Evolutionary conservation across 2,113 vertebrate genomes (phyloP).

Genomic region (Erythrolamprus reginae): DNA sequence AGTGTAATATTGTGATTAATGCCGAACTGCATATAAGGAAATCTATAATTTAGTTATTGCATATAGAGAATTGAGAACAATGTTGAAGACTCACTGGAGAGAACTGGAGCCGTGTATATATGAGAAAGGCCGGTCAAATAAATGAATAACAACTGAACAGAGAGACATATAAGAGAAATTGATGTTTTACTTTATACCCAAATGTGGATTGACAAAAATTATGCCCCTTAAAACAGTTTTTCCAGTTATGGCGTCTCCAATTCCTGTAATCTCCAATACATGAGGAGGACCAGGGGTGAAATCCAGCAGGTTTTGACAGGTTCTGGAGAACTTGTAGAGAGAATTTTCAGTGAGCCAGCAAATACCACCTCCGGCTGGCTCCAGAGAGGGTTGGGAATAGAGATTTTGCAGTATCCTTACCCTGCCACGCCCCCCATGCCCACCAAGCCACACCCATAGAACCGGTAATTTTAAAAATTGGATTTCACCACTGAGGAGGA

Average conservation of each 20-base stretch:
- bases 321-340: too few species aligned
- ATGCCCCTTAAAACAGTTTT: not conserved
- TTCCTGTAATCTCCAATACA: too few species aligned
- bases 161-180: not conserved
- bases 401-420: too few species aligned
- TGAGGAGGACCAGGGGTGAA: not conserved
- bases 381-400: too few species aligned
- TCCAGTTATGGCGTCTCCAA: not conserved
- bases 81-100: not conserved
- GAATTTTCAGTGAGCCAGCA: too few species aligned
- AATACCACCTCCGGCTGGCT: too few species aligned
- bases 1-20: not conserved
- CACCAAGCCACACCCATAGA: too few species aligned
- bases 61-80: not conserved
- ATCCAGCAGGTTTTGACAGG: too few species aligned
- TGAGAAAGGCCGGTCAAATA: not conserved
- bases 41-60: not conserved
- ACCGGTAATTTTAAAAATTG: too few species aligned
- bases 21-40: not conserved
- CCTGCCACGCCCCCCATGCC: too few species aligned
- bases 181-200: not conserved
- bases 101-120: not conserved
- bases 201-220: not conserved
- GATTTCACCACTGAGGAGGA: not conserved
- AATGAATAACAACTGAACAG: not conserved